Conservation (phyloP, 2,888 invertebrate species). For the Himalopsyche japonica region DNA sequence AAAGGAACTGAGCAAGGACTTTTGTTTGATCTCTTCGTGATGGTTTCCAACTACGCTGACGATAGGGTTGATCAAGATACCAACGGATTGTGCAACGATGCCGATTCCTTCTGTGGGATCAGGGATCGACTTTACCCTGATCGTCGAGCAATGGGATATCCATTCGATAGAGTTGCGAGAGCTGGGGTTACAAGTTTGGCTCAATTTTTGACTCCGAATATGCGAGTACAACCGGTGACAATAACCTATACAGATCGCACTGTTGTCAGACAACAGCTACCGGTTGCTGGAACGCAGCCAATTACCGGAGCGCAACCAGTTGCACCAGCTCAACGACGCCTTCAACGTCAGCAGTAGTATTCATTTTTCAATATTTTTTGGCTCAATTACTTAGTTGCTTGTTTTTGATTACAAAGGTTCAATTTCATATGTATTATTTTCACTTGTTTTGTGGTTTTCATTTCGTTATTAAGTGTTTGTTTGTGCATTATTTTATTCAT, state of each 20-base stretch:
- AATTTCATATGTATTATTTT: too few species aligned
- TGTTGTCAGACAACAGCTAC: slow-evolving; percentile 36
- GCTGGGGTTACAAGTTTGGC: slow-evolving; percentile 59
- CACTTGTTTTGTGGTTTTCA: too few species aligned
- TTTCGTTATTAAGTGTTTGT: too few species aligned
- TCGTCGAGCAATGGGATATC: slow-evolving; percentile 60
- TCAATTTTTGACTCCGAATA: slow-evolving; percentile 68
- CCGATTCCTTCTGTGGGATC: slow-evolving; percentile 60
- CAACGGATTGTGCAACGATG: slow-evolving; percentile 50
- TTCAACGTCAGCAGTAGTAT: too few species aligned
- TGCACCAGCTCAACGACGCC: background rate
- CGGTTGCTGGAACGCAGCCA: background rate
- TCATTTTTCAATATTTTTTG: too few species aligned
- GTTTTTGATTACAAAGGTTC: too few species aligned
- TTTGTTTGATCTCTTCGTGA: slow-evolving; percentile 45
- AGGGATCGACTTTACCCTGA: slow-evolving; percentile 60
- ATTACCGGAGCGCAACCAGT: background rate
- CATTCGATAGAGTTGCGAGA: slow-evolving; percentile 63
- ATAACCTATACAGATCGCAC: slow-evolving; percentile 58
- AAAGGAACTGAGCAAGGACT: slow-evolving; percentile 46
- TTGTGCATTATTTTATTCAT: too few species aligned
- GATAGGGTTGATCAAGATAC: slow-evolving; percentile 41
- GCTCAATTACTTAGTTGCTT: too few species aligned
- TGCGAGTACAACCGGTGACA: slow-evolving; percentile 60
- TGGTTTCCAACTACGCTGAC: slow-evolving; percentile 44